A percentile compares a stretch with the other conserved stretches of the same genome.
These are phyloP conservation scores for Ptilodon capucinus DNA, from an alignment of 2,888 invertebrate genomes.

Conservation along the genomic window DNA sequence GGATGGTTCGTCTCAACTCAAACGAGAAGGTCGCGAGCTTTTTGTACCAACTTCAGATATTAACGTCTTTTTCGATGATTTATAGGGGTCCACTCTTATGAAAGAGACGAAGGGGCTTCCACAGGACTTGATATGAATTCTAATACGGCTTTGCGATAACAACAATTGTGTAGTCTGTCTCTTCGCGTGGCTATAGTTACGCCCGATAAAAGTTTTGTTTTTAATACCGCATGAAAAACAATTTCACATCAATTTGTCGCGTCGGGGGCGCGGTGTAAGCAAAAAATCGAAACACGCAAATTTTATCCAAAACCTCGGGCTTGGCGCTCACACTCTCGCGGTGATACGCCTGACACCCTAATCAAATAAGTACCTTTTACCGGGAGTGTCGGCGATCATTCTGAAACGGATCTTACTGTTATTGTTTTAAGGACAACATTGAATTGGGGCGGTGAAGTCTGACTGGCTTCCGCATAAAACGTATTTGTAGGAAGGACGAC, in stretches of 20 bases:
- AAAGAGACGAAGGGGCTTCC: constrained; percentile 68
- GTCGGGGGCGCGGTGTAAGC: constrained; percentile 47
- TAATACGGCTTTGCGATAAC: constrained; percentile 59
- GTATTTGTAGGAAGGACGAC: constrained; percentile 83
- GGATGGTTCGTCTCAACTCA: constrained; percentile 30
- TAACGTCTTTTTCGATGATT: constrained; percentile 69
- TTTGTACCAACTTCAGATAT: constrained; percentile 63
- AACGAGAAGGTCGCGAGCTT: constrained; percentile 53
- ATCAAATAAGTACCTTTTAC: constrained; percentile 83
- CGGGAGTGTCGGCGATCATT: constrained; percentile 44
- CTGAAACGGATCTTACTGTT: constrained; percentile 41
- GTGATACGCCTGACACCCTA: constrained; percentile 82
- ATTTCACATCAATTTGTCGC: constrained; percentile 52
- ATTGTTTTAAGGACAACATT: constrained; percentile 48
- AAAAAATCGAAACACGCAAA: constrained; percentile 79
- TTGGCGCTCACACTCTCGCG: constrained; percentile 76
- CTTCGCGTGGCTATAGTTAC: constrained; percentile 17
- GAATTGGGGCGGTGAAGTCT: constrained; percentile 37
- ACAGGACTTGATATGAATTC: constrained; percentile 69
- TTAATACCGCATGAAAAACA: constrained; percentile 36
- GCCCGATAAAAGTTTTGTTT: constrained; percentile 24
- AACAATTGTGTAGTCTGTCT: constrained; percentile 36
- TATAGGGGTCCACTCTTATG: constrained; percentile 67
- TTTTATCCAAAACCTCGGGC: constrained; percentile 79
- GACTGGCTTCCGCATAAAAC: constrained; percentile 82